phyloP scores from a whole-genome alignment of 2,888 invertebrate genomes.

The Epinotia nisella region DNA sequence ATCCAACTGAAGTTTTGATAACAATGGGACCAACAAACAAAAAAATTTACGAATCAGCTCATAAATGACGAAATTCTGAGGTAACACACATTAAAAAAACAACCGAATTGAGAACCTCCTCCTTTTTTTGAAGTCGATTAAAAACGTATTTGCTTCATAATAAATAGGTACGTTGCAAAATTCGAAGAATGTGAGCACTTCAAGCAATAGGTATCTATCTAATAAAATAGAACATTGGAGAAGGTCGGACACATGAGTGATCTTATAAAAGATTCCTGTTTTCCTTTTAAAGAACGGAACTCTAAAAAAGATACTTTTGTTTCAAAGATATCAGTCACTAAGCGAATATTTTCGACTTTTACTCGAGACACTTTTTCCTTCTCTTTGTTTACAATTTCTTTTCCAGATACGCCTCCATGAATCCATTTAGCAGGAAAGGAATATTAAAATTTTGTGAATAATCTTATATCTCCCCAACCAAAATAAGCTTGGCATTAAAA shows the following conservation, averaged over 20 bases:
- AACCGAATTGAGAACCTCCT: too few relatives aligned
- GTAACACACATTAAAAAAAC: too few relatives aligned
- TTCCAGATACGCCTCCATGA: constrained; percentile 37
- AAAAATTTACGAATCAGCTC: too few relatives aligned
- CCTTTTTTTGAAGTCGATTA: too few relatives aligned
- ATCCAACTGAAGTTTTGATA: too few relatives aligned
- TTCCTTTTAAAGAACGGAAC: constrained; percentile 6
- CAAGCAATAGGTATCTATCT: constrained; percentile 1
- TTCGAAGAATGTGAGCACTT: not conserved
- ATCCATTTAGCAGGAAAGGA: constrained; percentile 36
- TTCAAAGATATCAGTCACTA: constrained; percentile 31
- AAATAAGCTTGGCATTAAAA: constrained; percentile 36
- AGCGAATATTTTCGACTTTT: constrained; percentile 30
- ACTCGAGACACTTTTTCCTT: constrained; percentile 27
- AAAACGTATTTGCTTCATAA: not conserved
- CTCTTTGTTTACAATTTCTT: constrained; percentile 37
- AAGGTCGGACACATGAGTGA: constrained; percentile 21
- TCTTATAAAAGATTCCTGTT: constrained; percentile 20
- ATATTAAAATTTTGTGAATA: constrained; percentile 42
- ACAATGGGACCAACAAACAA: too few relatives aligned
- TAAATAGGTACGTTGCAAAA: not conserved
- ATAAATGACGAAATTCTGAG: too few relatives aligned
- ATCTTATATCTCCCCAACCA: constrained; percentile 32
- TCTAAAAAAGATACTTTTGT: constrained; percentile 26
- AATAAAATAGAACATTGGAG: not conserved